Percentiles rank a stretch among this genome's conserved stretches.
phyloP scores from a whole-genome alignment of 2,888 invertebrate species.

The Parnassius smintheus region DNA sequence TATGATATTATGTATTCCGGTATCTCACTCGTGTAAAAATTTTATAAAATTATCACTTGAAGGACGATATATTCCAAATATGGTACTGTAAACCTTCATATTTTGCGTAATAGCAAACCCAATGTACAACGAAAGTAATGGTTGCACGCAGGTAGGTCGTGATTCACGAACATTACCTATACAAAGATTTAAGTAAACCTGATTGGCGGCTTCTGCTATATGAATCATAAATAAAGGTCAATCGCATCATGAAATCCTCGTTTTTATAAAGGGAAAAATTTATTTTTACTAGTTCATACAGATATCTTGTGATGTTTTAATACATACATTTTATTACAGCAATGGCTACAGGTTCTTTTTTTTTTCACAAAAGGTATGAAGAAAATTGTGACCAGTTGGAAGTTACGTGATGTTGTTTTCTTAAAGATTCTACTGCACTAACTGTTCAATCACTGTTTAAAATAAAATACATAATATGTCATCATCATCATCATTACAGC shows the following conservation, averaged over 20 bases:
- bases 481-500: no score
- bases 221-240: slow-evolving; percentile 7
- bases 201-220: background rate
- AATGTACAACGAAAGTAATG: background rate
- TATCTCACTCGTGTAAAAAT: background rate
- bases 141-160: slow-evolving; percentile 1
- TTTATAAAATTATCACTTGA: slow-evolving; percentile 4
- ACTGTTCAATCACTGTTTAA: no score
- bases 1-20: background rate
- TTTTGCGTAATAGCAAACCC: slow-evolving; percentile 4
- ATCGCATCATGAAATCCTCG: background rate
- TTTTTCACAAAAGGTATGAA: no score
- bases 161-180: slow-evolving; percentile 15
- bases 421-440: no score
- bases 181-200: slow-evolving; percentile 15
- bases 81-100: slow-evolving; percentile 6
- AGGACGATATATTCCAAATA: background rate
- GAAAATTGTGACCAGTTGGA: no score
- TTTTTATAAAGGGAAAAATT: no score
- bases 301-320: no score
- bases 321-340: no score
- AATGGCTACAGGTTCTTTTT: no score
- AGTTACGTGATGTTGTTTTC: no score
- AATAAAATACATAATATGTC: no score
- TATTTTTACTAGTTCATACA: no score